A percentile compares a stretch with the other conserved stretches of the same genome.
Conservation (phyloP, 2,113 vertebrate genomes). For the Sylvia atricapilla region DNA sequence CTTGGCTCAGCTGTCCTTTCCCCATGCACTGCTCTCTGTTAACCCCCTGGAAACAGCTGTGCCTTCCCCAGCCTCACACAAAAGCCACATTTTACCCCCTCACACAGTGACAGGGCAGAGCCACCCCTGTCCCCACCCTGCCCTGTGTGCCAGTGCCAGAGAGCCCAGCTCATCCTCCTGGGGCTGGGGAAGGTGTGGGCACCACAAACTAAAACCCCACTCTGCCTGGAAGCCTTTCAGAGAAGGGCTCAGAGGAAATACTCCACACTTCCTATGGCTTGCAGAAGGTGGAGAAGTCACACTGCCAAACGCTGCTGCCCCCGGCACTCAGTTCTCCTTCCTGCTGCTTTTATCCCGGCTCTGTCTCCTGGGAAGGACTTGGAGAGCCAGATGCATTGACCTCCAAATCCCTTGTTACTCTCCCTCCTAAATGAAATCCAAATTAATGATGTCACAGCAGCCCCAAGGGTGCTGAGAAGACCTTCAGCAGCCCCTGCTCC, state of each 20-base stretch:
- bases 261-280: rapidly evolving
- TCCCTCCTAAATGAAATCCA: not conserved
- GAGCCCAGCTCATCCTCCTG: not conserved
- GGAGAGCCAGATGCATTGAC: not conserved
- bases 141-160: not conserved
- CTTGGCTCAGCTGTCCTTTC: not conserved
- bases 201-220: not conserved
- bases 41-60: not conserved
- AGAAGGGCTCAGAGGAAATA: not conserved
- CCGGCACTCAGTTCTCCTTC: rapidly evolving
- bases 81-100: rapidly evolving
- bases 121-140: not conserved
- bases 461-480: not conserved
- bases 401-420: not conserved
- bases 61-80: not conserved
- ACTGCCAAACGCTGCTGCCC: not conserved
- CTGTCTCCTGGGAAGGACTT: not conserved
- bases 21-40: not conserved
- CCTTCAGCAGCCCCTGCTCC: not conserved
- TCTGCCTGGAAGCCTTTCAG: not conserved
- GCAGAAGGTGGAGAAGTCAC: not conserved
- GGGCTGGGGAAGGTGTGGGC: not conserved
- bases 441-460: not conserved
- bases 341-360: not conserved
- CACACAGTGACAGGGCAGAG: not conserved